Evolutionary conservation across 2,888 invertebrate species (phyloP).

Genomic region (Erannis defoliaria): DNA sequence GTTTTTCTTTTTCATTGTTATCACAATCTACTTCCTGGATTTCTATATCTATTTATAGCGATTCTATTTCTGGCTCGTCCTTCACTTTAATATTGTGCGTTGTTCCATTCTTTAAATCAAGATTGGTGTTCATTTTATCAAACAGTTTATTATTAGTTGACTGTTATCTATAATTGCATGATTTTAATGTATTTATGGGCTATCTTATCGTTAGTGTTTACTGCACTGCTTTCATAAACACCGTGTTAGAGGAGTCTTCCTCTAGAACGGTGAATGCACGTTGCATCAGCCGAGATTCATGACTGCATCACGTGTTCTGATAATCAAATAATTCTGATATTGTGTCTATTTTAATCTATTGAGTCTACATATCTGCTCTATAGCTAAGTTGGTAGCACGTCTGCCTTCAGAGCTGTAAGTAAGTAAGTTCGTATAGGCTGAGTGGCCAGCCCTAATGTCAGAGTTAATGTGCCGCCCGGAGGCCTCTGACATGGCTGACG

Average conservation of each 20-base stretch:
- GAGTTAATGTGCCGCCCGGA: no score
- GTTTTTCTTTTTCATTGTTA: conserved; percentile 30
- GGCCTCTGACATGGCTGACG: no score
- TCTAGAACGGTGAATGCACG: background rate
- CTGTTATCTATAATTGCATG: conserved; percentile 14
- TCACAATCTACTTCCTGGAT: conserved; percentile 28
- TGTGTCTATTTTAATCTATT: conserved; percentile 15
- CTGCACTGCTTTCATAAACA: conserved; percentile 11
- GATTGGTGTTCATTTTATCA: conserved; percentile 7
- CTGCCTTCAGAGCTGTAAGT: no score
- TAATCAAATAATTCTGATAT: conserved; percentile 3
- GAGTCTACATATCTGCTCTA: no score
- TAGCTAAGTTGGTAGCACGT: no score
- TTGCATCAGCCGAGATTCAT: background rate
- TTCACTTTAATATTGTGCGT: conserved; percentile 26
- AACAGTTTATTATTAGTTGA: conserved; percentile 1
- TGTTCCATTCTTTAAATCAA: conserved; percentile 6
- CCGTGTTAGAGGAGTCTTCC: background rate
- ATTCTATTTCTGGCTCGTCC: conserved; percentile 29
- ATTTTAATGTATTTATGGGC: conserved; percentile 15
- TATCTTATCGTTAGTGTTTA: conserved; percentile 7
- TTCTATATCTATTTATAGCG: conserved; percentile 29
- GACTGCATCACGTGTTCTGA: background rate
- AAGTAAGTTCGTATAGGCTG: no score
- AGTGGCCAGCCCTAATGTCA: no score